Evolutionary conservation across 2,113 vertebrate genomes (phyloP).

Genomic region (Nansenia antarctica): DNA sequence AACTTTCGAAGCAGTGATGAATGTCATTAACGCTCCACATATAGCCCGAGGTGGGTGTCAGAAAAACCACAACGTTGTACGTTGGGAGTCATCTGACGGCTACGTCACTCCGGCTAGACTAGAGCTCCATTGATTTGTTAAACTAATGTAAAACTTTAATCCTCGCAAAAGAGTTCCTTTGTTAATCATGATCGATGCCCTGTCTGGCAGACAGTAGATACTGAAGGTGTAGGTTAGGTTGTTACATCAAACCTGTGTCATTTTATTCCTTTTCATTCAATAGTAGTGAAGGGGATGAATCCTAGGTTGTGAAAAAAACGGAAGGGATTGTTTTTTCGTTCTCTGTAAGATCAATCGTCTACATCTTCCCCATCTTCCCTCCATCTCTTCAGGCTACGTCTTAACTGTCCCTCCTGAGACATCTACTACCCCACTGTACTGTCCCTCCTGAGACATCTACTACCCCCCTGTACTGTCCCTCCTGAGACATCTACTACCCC

Average conservation of each 20-base stretch:
- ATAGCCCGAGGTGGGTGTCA: conserved; percentile 11
- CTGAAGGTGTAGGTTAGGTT: too few species aligned
- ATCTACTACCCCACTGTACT: too few species aligned
- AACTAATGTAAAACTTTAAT: not conserved
- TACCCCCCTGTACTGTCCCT: too few species aligned
- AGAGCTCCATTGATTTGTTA: too few species aligned
- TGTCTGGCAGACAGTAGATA: too few species aligned
- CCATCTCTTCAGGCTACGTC: too few species aligned
- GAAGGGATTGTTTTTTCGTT: not conserved
- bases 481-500: too few species aligned
- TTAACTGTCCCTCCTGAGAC: too few species aligned
- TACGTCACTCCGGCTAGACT: not conserved
- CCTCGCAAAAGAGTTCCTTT: not conserved
- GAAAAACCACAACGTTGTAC: not conserved
- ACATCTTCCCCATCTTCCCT: too few species aligned
- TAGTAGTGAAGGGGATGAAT: not conserved
- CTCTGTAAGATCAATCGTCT: not conserved
- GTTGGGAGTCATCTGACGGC: not conserved
- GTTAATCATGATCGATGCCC: not conserved
- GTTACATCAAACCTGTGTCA: not conserved
- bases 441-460: too few species aligned
- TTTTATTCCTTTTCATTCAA: not conserved
- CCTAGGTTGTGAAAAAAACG: not conserved
- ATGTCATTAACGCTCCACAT: conserved; percentile 19
- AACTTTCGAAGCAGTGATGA: conserved; percentile 4